These are phyloP conservation scores for Eudasyphora cyanicolor DNA, from an alignment of 2,888 invertebrate species.

Conservation along the genomic window DNA sequence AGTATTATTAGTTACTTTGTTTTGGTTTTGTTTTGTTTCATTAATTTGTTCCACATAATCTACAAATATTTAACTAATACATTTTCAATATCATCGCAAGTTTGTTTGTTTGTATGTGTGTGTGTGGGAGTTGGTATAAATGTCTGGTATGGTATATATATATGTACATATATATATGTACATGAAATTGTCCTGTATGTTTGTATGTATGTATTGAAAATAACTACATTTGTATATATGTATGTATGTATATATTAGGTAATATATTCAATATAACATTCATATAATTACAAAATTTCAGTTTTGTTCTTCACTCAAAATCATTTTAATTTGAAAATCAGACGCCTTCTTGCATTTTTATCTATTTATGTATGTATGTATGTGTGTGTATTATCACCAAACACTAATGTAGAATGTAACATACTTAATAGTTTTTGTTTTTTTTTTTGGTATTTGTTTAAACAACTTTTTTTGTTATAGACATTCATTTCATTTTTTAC, in stretches of 20 bases:
- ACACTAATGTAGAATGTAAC: not conserved
- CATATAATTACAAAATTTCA: conserved; percentile 16
- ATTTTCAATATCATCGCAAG: conserved; percentile 28
- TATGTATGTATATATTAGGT: conserved; percentile 31
- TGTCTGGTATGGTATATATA: conserved; percentile 41
- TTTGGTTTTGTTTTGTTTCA: conserved; percentile 38
- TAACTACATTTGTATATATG: conserved; percentile 45
- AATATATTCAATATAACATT: conserved; percentile 7
- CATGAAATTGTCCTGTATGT: conserved; percentile 23
- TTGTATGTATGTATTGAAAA: conserved; percentile 27
- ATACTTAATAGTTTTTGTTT: not conserved
- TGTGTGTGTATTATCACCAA: no score
- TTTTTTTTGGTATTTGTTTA: not conserved
- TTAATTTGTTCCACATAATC: conserved; percentile 62
- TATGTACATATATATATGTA: conserved; percentile 37
- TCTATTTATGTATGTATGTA: no score
- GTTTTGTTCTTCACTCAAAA: not conserved
- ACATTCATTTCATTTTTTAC: not conserved
- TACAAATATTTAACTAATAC: conserved; percentile 61
- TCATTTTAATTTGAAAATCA: not conserved
- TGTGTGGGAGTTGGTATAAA: conserved; percentile 1
- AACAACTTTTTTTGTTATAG: not conserved
- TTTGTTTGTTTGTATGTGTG: conserved; percentile 12
- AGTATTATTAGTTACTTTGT: conserved; percentile 61
- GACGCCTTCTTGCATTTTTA: no score